phyloP scores from a whole-genome alignment of 2,113 vertebrate species.

The Hippocampus guttulatus region DNA sequence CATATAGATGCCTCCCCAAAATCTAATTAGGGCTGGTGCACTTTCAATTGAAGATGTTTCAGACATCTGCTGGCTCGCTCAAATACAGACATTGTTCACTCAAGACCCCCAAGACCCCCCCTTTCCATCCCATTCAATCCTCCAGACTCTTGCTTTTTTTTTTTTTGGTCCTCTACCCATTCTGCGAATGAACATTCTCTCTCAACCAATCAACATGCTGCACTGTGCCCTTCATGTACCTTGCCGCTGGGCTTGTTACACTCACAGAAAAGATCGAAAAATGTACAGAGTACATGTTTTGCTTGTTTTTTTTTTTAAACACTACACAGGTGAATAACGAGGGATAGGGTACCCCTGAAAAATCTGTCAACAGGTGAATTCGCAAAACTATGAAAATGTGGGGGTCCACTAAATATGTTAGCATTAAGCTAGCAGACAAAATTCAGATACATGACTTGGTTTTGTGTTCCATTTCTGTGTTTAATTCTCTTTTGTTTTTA shows the following conservation, averaged over 20 bases:
- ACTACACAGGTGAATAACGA: too few relatives aligned
- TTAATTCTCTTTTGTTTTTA: too few relatives aligned
- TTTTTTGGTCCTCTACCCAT: background rate
- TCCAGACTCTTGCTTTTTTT: background rate
- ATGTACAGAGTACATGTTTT: too few relatives aligned
- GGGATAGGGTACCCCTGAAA: too few relatives aligned
- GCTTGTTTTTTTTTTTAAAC: too few relatives aligned
- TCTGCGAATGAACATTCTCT: background rate
- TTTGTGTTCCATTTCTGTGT: background rate
- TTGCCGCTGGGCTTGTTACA: background rate
- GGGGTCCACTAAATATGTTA: background rate
- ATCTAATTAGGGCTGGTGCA: conserved; percentile 64
- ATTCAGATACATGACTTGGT: too few relatives aligned
- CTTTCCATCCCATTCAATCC: background rate
- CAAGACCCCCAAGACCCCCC: conserved; percentile 1
- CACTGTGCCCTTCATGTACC: background rate
- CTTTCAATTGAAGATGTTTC: conserved; percentile 67
- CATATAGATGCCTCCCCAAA: conserved; percentile 54
- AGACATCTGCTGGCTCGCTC: conserved; percentile 53
- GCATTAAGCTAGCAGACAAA: background rate
- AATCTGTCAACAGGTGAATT: too few relatives aligned
- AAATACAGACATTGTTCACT: conserved; percentile 52
- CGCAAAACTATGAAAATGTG: too few relatives aligned
- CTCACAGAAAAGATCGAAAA: too few relatives aligned
- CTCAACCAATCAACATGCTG: background rate